phyloP scores from a whole-genome alignment of 2,113 vertebrate species.

The Bos javanicus region DNA sequence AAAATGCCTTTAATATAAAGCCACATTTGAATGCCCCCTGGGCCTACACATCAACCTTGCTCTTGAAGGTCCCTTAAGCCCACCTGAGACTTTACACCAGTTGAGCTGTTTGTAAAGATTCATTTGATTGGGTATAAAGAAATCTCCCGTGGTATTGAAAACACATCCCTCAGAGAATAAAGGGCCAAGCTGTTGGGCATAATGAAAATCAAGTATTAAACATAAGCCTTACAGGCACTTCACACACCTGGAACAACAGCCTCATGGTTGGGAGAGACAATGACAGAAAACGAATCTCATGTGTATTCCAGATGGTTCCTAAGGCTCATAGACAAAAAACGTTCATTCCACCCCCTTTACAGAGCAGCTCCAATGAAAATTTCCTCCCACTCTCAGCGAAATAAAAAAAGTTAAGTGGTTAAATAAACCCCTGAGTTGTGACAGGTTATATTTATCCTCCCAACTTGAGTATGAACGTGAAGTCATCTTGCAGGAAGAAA shows the following conservation, averaged over 20 bases:
- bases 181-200: constrained; percentile 69
- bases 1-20: constrained; percentile 49
- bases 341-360: neutral
- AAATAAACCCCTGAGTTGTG: neutral
- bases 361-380: constrained; percentile 41
- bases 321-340: constrained; percentile 57
- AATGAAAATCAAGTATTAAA: constrained; percentile 70
- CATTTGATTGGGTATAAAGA: constrained; percentile 69
- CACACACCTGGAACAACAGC: constrained; percentile 75
- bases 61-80: constrained; percentile 40
- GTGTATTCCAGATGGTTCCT: constrained; percentile 74
- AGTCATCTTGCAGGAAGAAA: constrained; percentile 4
- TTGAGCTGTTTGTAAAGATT: constrained; percentile 73
- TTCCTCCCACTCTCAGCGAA: constrained; percentile 29
- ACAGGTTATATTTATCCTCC: neutral
- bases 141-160: constrained; percentile 71
- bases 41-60: neutral
- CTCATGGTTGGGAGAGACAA: constrained; percentile 65
- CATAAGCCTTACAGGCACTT: constrained; percentile 44
- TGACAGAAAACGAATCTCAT: constrained; percentile 69
- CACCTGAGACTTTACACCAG: constrained; percentile 73
- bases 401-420: constrained; percentile 3
- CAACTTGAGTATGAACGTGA: neutral
- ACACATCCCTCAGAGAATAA: constrained; percentile 74
- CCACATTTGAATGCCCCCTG: constrained; percentile 11